Base-by-base conservation (phyloP, 2,113 vertebrate genomes). In the Condylura cristata region DNA sequence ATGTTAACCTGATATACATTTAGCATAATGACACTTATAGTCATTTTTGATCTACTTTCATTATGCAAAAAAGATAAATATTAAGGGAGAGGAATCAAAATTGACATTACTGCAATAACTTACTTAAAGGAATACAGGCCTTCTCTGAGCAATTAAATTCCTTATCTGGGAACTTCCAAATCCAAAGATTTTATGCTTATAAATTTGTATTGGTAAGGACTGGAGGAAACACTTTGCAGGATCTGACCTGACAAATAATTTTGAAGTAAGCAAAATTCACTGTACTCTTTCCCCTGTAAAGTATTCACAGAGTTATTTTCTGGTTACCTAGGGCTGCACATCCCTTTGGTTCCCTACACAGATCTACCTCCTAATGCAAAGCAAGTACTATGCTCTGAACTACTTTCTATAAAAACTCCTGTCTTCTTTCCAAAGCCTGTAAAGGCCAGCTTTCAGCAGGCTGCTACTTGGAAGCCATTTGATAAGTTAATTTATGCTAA, bases 401-500 rank as follows among this genome's bases (percentile, higher is more conserved):
- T 89, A 60, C 39, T 85, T 93, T 68, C 89, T 80, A 12, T 85
- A 1, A 41, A 72, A 86, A 65, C 16, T 65, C 78, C 51, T 70
- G 9, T 82, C 48, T 80, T 79, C 60, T 94, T 96, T 76, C 78
- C 68, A 81, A 84, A 76, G 17, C 61, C 63, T 90, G 6, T 30
- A 61, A 90, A 18, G 58, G 4, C 10, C 34, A 71, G 70, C 32
- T 86, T 51, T 86, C 30, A 37, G 65, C 41, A 82, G 61, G 68
- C 56, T 95, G 79, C 87, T 56, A 72, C 63, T 84, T 65, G 39
- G 74, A 96, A 83, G 86, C 85, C 30, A 58, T 83, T 83, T 93
- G 79, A 86, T 96, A 92, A 86, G 75, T 56, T 92, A 70, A 76
- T 79, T 94, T 94, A 82, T 6, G 86, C 63, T 86, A 89, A 89